Conservation (phyloP, 2,888 invertebrate genomes). For the Sinodicranocentrus sp. region DNA sequence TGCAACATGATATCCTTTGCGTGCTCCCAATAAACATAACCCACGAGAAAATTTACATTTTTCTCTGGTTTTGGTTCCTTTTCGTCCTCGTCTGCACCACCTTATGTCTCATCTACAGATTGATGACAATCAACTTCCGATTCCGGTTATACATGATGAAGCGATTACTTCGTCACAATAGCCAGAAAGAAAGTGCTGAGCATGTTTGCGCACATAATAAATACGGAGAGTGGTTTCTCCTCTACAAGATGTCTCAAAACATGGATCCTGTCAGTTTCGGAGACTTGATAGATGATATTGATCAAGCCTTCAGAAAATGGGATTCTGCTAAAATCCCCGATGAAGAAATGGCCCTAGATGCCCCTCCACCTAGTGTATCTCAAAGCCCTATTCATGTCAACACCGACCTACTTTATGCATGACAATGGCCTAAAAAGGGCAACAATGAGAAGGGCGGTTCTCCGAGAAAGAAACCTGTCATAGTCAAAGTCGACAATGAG, state of each 20-base stretch:
- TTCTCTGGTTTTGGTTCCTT: conserved; percentile 72
- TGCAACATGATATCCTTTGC: conserved; percentile 66
- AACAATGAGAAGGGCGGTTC: neutral
- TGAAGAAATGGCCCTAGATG: conserved; percentile 52
- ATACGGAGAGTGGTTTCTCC: conserved; percentile 72
- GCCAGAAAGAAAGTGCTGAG: conserved; percentile 49
- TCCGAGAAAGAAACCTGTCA: conserved; percentile 7
- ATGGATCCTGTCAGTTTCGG: conserved; percentile 70
- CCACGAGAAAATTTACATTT: conserved; percentile 67
- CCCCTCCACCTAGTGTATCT: conserved; percentile 54
- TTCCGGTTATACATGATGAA: conserved; percentile 55
- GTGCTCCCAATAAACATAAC: conserved; percentile 71
- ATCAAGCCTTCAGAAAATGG: conserved; percentile 63
- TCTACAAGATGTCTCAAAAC: conserved; percentile 70
- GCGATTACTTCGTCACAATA: conserved; percentile 36
- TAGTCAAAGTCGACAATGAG: neutral
- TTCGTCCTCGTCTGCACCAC: conserved; percentile 50
- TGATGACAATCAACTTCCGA: conserved; percentile 44
- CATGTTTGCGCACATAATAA: conserved; percentile 37
- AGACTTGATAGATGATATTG: conserved; percentile 64
- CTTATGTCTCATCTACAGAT: conserved; percentile 54
- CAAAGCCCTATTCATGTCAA: conserved; percentile 60
- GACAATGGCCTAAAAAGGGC: conserved; percentile 7
- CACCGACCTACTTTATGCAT: conserved; percentile 53
- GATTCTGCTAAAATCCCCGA: conserved; percentile 49